These are phyloP conservation scores for Anabacerthia variegaticeps DNA, from an alignment of 2,797 vertebrate genomes.

Conservation along the genomic window DNA sequence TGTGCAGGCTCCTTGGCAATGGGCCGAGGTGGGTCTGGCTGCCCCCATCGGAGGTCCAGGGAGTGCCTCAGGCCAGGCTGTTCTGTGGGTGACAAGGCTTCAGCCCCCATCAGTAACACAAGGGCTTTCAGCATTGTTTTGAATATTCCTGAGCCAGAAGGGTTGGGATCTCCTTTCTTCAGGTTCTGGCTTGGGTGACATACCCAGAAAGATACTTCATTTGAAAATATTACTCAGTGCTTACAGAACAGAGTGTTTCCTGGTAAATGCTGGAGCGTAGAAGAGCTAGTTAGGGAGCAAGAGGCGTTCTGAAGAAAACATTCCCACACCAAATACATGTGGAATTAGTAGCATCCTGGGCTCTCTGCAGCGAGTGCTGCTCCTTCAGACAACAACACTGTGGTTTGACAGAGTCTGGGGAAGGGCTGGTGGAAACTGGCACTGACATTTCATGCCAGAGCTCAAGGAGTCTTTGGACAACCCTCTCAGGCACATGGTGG, in stretches of 20 bases:
- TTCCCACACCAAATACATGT: background rate
- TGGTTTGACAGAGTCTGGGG: background rate
- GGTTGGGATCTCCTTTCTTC: background rate
- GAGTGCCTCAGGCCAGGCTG: background rate
- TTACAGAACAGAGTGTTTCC: background rate
- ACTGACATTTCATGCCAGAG: background rate
- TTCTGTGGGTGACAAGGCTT: background rate
- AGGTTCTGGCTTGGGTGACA: background rate
- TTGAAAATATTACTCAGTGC: background rate
- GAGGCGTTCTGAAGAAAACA: background rate
- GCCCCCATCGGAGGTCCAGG: background rate
- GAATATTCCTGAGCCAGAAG: background rate
- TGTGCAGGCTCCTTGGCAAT: background rate
- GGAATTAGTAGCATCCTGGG: background rate
- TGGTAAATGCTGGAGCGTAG: background rate
- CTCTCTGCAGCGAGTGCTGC: background rate
- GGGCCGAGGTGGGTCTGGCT: background rate
- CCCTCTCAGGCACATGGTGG: background rate
- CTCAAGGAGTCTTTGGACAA: background rate
- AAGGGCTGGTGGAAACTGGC: background rate
- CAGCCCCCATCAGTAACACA: background rate
- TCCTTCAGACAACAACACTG: accelerated
- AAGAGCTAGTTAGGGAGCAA: background rate
- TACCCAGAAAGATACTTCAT: background rate
- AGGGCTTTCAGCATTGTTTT: background rate